Conservation (phyloP, 2,113 vertebrate species). For the Serilophus lunatus region DNA sequence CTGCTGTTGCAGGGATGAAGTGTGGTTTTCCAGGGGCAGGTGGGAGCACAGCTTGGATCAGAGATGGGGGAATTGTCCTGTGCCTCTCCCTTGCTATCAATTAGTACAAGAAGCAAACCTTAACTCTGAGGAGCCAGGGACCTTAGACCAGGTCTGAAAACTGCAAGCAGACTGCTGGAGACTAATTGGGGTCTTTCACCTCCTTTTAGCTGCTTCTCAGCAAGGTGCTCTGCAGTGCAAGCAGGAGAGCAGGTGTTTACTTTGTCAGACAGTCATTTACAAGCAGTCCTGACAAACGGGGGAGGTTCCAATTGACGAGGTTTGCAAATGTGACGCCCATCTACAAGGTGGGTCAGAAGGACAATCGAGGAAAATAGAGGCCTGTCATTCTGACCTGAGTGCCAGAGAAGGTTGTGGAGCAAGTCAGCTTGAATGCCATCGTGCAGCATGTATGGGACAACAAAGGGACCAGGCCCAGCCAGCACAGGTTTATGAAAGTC, state of each 20-base stretch:
- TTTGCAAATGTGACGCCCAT: not conserved
- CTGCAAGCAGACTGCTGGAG: not conserved
- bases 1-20: not conserved
- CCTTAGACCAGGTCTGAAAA: not conserved
- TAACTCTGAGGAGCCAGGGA: not conserved
- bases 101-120: not conserved
- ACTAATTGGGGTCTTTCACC: constrained; percentile 31
- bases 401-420: not conserved
- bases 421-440: not conserved
- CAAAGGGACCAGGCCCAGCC: not conserved
- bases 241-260: not conserved
- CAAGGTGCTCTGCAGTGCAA: not conserved
- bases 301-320: not conserved
- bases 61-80: not conserved
- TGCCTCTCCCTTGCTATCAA: not conserved
- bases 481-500: not conserved
- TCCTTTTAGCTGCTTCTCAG: not conserved
- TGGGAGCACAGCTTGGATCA: not conserved
- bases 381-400: not conserved
- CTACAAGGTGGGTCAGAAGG: not conserved
- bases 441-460: fast-evolving
- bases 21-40: not conserved
- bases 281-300: not conserved
- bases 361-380: not conserved
- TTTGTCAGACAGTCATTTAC: not conserved